Evolutionary conservation across 2,797 vertebrate species (phyloP).

Genomic region (Rhinogobio ventralis): DNA sequence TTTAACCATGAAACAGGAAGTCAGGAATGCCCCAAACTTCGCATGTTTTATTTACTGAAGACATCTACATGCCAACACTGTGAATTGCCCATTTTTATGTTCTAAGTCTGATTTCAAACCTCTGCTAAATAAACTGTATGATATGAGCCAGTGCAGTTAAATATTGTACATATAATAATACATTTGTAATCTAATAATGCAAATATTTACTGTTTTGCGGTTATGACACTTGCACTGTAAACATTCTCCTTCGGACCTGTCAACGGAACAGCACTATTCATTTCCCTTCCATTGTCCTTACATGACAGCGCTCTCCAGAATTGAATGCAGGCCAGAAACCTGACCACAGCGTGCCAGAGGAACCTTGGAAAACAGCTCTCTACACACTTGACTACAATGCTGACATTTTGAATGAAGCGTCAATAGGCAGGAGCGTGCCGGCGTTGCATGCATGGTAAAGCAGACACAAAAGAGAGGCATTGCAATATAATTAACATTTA

Average conservation of each 20-base stretch:
- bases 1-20: too few species aligned
- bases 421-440: slow-evolving; percentile 20
- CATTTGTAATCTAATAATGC: neutral
- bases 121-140: neutral
- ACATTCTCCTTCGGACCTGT: neutral
- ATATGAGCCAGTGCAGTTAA: neutral
- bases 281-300: slow-evolving; percentile 41
- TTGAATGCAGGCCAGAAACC: slow-evolving; percentile 38
- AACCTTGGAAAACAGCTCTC: slow-evolving; percentile 20
- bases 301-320: slow-evolving; percentile 28
- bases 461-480: slow-evolving; percentile 68
- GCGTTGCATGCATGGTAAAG: slow-evolving; percentile 34
- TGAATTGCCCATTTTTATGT: neutral
- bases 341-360: slow-evolving; percentile 34
- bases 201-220: neutral
- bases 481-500: slow-evolving; percentile 78
- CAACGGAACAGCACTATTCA: slow-evolving; percentile 24
- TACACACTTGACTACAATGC: slow-evolving; percentile 40
- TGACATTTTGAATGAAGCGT: slow-evolving; percentile 50
- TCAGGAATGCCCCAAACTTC: too few species aligned
- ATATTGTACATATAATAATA: neutral
- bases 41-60: too few species aligned
- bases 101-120: neutral
- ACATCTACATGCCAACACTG: too few species aligned
- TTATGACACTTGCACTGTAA: slow-evolving; percentile 10